These are phyloP conservation scores for Monochamus saltuarius DNA, from an alignment of 1,140 invertebrate genomes.

Conservation along the genomic window DNA sequence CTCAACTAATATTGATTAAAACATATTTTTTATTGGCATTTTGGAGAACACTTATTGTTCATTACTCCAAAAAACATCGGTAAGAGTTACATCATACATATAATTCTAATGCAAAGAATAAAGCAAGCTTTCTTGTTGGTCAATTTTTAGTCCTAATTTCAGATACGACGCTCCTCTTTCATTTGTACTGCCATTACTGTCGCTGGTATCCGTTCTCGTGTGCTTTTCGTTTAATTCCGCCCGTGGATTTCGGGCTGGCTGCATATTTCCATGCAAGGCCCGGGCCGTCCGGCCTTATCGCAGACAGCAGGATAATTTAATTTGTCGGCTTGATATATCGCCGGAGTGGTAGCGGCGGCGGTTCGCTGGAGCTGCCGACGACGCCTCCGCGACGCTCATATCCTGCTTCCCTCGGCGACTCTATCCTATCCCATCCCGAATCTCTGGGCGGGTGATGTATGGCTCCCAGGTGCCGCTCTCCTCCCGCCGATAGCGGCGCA, in stretches of 20 bases:
- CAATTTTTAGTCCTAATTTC: too few species aligned
- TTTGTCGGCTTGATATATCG: constrained; percentile 60
- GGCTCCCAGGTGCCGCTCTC: constrained; percentile 42
- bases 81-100: too few species aligned
- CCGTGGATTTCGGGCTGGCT: background rate
- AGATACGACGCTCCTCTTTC: background rate
- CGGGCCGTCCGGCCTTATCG: constrained; percentile 53
- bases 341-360: constrained; percentile 24
- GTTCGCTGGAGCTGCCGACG: constrained; percentile 26
- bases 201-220: background rate
- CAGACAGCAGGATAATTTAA: constrained; percentile 62
- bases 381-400: constrained; percentile 37
- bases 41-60: too few species aligned
- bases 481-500: constrained; percentile 31
- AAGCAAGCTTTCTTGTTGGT: too few species aligned
- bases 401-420: constrained; percentile 43
- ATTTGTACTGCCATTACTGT: background rate
- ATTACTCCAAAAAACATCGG: too few species aligned
- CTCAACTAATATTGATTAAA: too few species aligned
- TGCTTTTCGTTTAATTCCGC: too few species aligned
- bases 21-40: too few species aligned
- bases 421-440: constrained; percentile 45
- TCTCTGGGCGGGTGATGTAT: constrained; percentile 49
- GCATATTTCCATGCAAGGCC: constrained; percentile 14
- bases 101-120: too few species aligned